A percentile compares a stretch with the other conserved stretches of the same genome.
phyloP scores from a whole-genome alignment of 2,113 vertebrate genomes.

The Hipposideros armiger region DNA sequence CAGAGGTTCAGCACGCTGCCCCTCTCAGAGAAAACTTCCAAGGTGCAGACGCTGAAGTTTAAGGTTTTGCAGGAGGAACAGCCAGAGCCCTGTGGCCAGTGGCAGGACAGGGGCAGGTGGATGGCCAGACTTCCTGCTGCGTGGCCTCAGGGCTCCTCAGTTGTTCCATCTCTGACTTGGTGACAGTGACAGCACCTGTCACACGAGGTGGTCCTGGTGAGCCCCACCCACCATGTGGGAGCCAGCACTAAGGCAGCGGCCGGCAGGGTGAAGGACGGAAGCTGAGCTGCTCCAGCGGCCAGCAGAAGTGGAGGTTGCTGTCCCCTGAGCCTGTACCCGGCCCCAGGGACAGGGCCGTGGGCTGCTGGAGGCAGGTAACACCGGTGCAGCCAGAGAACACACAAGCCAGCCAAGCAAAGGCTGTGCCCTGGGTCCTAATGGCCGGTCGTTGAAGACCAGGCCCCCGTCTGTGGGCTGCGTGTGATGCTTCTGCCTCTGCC shows the following conservation, averaged over 20 bases:
- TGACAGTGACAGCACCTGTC: accelerated
- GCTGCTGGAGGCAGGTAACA: neutral
- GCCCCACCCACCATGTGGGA: neutral
- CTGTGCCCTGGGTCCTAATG: neutral
- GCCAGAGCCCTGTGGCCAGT: neutral
- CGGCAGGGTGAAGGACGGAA: neutral
- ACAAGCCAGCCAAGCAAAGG: neutral
- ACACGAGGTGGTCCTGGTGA: accelerated
- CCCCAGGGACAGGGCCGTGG: neutral
- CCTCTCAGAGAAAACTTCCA: too few species aligned
- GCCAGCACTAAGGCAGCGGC: neutral
- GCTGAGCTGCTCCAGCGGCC: neutral
- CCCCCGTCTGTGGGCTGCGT: too few species aligned
- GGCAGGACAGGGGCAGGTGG: too few species aligned
- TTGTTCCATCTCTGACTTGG: neutral
- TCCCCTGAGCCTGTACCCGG: too few species aligned
- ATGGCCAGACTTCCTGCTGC: accelerated
- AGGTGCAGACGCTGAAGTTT: too few species aligned
- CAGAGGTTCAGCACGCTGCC: accelerated
- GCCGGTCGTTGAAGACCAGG: neutral
- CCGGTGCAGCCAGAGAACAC: neutral
- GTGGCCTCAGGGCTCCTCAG: neutral
- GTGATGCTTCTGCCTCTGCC: too few species aligned
- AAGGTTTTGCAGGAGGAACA: neutral
- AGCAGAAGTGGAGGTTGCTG: neutral